Base-by-base conservation (phyloP, 2,113 vertebrate species). In the Xyliphius kryptos region DNA sequence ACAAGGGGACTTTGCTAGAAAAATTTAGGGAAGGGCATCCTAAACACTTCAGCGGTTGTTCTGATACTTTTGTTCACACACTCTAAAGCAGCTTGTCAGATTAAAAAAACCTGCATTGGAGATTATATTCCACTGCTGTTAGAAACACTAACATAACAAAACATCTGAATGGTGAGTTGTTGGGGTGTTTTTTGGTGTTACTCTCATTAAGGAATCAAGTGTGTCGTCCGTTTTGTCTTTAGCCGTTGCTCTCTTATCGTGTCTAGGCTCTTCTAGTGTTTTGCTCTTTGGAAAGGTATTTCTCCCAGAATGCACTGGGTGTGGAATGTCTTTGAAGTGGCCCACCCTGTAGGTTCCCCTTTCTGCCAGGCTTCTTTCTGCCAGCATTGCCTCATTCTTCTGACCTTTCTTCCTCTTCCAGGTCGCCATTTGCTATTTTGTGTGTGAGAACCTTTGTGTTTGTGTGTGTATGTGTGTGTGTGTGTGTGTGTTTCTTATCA, bases 261-360 rank as follows among this genome's bases (percentile, higher is more conserved):
- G 60, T 70, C 78, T 77, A 69, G 63, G 69, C 71, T 67, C 67
- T 54, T 73, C 50, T 48, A 74, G 72, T 63, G n/a, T 74, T 75
- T 73, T 78, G 75, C 68, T 69, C 77, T 70, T 72, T 73, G 75
- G 77, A 49, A 79, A 80, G 81, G 78, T 77, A 79, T 85, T 59
- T 83, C 79, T 80, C 79, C 66, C 40, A 86, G 80, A 84, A 78
- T 84, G 77, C 77, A 61, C 62, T 74, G 77, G 73, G 69, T 81
- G 79, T 79, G 85, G 84, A 87, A 88, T 85, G 82, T 77, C 80
- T 86, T 86, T 86, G 81, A 87, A 83, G 85, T 84, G 83, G 82
- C 71, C 78, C 78, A 81, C 81, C 81, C 71, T 83, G 78, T 82
- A 79, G 77, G 76, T 80, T 73, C 68, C 62, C 43, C 68, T 60